Base-by-base conservation (phyloP, 2,113 vertebrate species). In the Silurus meridionalis region DNA sequence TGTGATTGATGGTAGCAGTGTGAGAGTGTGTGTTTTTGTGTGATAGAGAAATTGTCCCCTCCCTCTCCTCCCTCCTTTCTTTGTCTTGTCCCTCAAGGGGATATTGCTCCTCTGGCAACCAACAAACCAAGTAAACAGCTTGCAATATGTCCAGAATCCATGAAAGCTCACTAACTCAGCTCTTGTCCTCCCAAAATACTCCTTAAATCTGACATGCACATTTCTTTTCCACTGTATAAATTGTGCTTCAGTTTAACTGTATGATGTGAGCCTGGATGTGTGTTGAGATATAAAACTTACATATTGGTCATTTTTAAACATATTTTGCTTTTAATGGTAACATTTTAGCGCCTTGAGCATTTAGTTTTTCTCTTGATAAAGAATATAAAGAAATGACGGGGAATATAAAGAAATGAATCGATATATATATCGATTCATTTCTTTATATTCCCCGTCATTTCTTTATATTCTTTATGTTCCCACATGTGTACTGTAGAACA, bases 41-140 rank as follows among this genome's bases (percentile, higher is more conserved):
- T 92, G 92, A 94, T 93, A 94, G 91, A 91, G 92, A 90, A 90
- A 89, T 90, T 89, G 88, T 89, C 91, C 92, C 92, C 93, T 91
- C 88, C 90, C 64, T 85, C 83, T 88, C 80, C 89, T 92, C 91
- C 92, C 90, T 92, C 90, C 83, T 91, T 92, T 90, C 91, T 94
- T 94, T 95, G 94, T 95, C 89, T 92, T 90, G 84, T 80, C 90
- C 91, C 94, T 94, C 93, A 48, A 25, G 93, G 91, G 89, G 85
- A 89, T 91, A 89, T 85, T 81, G 93, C 92, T 93, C 91, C 81
- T 92, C 92, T 91, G 89, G 92, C 93, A 94, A 95, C 94, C 92
- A 92, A 90, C 92, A 92, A 93, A 93, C 92, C 93, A 92, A 92
- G 87, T 90, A 85, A 93, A 91, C 88, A 90, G 92, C 93, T 91